A percentile compares a stretch with the other conserved stretches of the same genome.
Evolutionary conservation across 2,113 vertebrate genomes (phyloP).

Genomic region (Apaloderma vittatum): DNA sequence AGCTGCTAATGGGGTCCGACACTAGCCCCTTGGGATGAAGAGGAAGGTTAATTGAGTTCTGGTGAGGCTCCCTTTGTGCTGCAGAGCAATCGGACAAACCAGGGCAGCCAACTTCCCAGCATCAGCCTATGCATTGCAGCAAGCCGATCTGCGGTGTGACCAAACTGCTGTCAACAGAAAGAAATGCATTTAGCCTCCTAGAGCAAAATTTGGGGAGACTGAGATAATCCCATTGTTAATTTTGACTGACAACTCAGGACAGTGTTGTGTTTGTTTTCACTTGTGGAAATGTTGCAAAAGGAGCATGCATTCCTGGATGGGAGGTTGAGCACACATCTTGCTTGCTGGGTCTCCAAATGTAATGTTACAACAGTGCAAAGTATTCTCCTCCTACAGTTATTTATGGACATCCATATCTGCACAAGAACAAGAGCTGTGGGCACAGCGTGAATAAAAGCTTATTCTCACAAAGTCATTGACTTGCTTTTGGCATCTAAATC

Average conservation of each 20-base stretch:
- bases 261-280: background rate
- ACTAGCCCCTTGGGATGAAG: background rate
- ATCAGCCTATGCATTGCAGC: background rate
- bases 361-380: background rate
- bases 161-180: background rate
- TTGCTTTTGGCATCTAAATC: background rate
- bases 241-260: background rate
- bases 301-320: background rate
- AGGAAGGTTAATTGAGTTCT: constrained; percentile 49
- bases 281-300: background rate
- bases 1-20: background rate
- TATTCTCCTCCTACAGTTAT: background rate
- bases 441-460: background rate
- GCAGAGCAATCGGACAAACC: constrained; percentile 13
- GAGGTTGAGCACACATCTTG: background rate
- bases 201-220: background rate
- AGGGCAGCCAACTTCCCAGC: constrained; percentile 1
- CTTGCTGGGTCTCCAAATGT: background rate
- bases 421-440: background rate
- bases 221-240: background rate
- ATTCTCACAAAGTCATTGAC: background rate
- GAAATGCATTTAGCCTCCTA: background rate
- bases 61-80: constrained; percentile 15
- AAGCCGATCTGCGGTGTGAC: background rate
- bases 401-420: background rate